phyloP scores from a whole-genome alignment of 2,797 vertebrate genomes.

The Lepus oiostolus region DNA sequence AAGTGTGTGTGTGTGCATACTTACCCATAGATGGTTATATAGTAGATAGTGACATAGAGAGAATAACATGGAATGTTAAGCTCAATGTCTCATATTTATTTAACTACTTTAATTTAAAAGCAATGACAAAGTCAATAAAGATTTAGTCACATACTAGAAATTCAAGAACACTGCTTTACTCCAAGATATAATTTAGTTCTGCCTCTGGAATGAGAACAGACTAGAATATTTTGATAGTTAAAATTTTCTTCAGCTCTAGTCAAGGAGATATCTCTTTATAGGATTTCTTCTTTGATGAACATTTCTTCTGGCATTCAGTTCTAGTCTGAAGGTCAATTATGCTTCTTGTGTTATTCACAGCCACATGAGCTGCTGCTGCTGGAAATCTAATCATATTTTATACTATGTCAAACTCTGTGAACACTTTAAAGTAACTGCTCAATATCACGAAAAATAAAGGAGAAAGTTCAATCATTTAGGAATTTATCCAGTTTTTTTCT shows the following conservation, averaged over 20 bases:
- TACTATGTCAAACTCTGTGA: slow-evolving; percentile 51
- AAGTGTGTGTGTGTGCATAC: no score
- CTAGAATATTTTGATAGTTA: slow-evolving; percentile 53
- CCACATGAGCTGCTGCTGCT: slow-evolving; percentile 40
- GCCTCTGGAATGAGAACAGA: slow-evolving; percentile 35
- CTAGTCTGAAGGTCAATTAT: slow-evolving; percentile 74
- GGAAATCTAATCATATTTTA: slow-evolving; percentile 76
- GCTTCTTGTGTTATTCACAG: slow-evolving; percentile 65
- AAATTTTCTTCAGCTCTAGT: slow-evolving; percentile 49
- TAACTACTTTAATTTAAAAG: neutral
- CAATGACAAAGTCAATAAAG: neutral
- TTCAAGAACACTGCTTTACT: neutral
- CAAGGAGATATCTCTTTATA: slow-evolving; percentile 53
- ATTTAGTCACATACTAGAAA: neutral
- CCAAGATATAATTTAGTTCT: slow-evolving; percentile 14
- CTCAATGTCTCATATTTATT: neutral
- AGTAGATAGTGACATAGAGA: neutral
- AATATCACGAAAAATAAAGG: neutral
- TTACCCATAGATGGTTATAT: neutral
- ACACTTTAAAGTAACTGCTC: slow-evolving; percentile 61
- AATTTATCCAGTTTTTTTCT: neutral
- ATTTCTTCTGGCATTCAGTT: slow-evolving; percentile 67
- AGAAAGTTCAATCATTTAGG: neutral
- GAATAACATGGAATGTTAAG: neutral
- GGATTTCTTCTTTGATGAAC: slow-evolving; percentile 68